Percentiles rank a stretch among this genome's conserved stretches.
phyloP scores from a whole-genome alignment of 2,113 vertebrate genomes.

The Toxostoma redivivum region DNA sequence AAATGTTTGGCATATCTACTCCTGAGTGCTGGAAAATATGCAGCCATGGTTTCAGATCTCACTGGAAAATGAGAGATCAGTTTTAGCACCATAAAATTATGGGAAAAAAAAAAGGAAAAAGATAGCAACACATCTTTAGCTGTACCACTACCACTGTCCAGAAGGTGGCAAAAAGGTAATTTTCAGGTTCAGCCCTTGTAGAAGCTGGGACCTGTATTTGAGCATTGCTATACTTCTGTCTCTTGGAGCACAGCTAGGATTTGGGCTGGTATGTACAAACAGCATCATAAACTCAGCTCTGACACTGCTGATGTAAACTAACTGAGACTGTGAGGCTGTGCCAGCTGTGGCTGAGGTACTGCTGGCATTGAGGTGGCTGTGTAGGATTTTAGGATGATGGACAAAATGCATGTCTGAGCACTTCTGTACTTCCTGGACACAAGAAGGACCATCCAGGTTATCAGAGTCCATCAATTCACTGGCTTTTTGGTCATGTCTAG shows the following conservation, averaged over 20 bases:
- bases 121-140: accelerated
- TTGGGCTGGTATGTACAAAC: not conserved
- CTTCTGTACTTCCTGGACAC: not conserved
- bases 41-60: not conserved
- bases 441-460: not conserved
- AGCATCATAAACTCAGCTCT: not conserved
- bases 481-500: not conserved
- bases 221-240: not conserved
- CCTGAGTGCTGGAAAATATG: not conserved
- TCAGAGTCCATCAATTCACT: not conserved
- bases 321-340: not conserved
- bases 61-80: not conserved
- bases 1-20: not conserved
- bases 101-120: not conserved
- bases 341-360: not conserved
- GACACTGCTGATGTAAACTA: not conserved
- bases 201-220: not conserved
- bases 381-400: not conserved
- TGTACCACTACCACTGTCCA: accelerated
- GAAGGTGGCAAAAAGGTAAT: not conserved
- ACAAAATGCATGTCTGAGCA: not conserved
- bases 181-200: accelerated
- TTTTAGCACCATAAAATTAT: not conserved
- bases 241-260: not conserved
- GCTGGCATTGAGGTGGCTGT: not conserved